Evolutionary conservation across 2,888 invertebrate genomes (phyloP), one percentile per base, ranked within the genome.

Genomic region (Phalangium opilio): DNA sequence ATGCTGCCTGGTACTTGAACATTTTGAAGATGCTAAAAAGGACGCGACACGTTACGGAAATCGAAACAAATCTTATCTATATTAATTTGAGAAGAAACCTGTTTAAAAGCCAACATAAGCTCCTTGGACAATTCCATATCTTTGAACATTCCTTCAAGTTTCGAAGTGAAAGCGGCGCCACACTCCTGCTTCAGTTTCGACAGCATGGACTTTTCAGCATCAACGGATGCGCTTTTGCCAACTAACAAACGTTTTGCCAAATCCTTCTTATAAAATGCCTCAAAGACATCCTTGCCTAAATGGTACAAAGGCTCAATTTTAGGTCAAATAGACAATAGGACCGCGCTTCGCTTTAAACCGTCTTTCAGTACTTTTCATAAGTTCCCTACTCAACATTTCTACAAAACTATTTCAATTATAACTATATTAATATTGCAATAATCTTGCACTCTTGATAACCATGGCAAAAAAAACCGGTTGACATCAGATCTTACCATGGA

Each of bases 181-280:
- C 98, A 99, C 71, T 99, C 98, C 68, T 96, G 95, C 64, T 98
- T 98, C 56, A 98, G 71, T 68, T 99, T 99, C 42, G 91, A 90
- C n/a, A 98, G 71, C 96, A 99, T 98, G 17, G 91, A 90, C 65
- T 99, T 99, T 70, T 99, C 98, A 0, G 96, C 95, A 71, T 98
- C 98, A 0, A 98, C 95, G 0, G 95, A 95, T 0, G 98, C 98
- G 1, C 95, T 95, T 68, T 96, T 95, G 2, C 95, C 93, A 0
- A 96, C 87, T n/a, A 99, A 70, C 53, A 98, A 70, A 57, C 98
- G 75, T 67, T 99, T 99, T 0, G 98, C 93, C 56, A 98, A 70
- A 70, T 98, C 96, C 73, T 98, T 96, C 67, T 98, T 99, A 67
- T 99, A 99, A 69, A 98, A 99, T 1, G 98, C 98, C 67, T 99